These are phyloP conservation scores for Protodeltote pygarga DNA, from an alignment of 2,888 invertebrate genomes.

Conservation along the genomic window DNA sequence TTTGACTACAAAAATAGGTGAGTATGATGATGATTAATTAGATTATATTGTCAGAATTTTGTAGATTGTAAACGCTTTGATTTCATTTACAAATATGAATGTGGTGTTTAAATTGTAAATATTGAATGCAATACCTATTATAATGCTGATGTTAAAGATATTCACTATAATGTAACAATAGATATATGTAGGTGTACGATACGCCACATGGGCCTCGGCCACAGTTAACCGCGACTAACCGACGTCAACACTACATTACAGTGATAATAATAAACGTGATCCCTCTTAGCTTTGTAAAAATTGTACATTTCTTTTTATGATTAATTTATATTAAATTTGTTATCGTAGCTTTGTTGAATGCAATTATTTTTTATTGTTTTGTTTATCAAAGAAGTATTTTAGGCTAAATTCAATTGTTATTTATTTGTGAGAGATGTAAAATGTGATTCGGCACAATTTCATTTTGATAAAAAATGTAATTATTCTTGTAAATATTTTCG, in stretches of 20 bases:
- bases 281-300: slow-evolving; percentile 83
- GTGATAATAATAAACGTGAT: slow-evolving; percentile 82
- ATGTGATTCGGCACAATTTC: slow-evolving; percentile 79
- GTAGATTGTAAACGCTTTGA: slow-evolving; percentile 45
- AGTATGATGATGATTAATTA: slow-evolving; percentile 47
- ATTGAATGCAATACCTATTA: slow-evolving; percentile 51
- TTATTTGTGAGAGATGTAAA: slow-evolving; percentile 84
- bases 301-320: slow-evolving; percentile 84
- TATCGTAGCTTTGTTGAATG: slow-evolving; percentile 86
- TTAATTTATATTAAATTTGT: slow-evolving; percentile 87
- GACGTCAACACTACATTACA: slow-evolving; percentile 65
- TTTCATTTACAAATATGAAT: slow-evolving; percentile 42
- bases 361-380: slow-evolving; percentile 87
- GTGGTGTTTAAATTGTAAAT: slow-evolving; percentile 54
- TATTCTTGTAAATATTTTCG: slow-evolving; percentile 79
- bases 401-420: slow-evolving; percentile 87
- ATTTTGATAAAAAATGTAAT: slow-evolving; percentile 63
- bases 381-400: slow-evolving; percentile 85
- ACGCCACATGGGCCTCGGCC: slow-evolving; percentile 47
- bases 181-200: slow-evolving; percentile 50
- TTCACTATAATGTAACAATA: slow-evolving; percentile 57
- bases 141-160: slow-evolving; percentile 52
- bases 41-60: slow-evolving; percentile 44
- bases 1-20: slow-evolving; percentile 55
- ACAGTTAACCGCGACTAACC: slow-evolving; percentile 55